A percentile compares a stretch with the other conserved stretches of the same genome.
Conservation (phyloP, 2,113 vertebrate genomes). For the Semnornis frantzii region DNA sequence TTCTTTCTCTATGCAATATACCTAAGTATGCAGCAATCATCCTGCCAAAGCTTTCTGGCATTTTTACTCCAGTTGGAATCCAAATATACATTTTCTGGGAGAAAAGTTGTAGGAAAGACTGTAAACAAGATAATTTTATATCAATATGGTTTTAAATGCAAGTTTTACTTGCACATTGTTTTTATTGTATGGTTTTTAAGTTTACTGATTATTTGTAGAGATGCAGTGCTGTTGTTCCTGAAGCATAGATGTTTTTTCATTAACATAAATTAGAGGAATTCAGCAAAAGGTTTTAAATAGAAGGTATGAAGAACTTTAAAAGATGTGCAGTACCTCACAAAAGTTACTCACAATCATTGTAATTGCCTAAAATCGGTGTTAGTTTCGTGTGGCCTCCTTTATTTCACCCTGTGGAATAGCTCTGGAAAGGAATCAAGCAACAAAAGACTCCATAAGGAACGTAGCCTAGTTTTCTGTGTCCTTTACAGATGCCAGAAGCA, state of each 20-base stretch:
- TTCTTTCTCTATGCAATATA: conserved; percentile 69
- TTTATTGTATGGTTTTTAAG: conserved; percentile 45
- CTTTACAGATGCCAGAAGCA: not conserved
- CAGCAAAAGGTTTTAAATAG: conserved; percentile 10
- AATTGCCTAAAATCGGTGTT: not conserved
- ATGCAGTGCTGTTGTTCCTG: conserved; percentile 38
- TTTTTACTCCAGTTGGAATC: conserved; percentile 68
- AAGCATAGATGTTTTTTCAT: conserved; percentile 22
- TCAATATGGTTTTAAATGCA: conserved; percentile 53
- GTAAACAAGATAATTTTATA: conserved; percentile 77
- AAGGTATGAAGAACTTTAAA: not conserved
- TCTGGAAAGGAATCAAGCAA: conserved; percentile 6
- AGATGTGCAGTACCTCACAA: not conserved
- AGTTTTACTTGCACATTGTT: conserved; percentile 46
- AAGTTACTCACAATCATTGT: not conserved
- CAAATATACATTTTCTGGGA: conserved; percentile 78
- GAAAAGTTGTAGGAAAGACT: conserved; percentile 72
- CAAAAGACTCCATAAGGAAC: not conserved
- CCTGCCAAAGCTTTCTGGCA: conserved; percentile 78
- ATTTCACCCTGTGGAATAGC: not conserved
- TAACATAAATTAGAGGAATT: not conserved
- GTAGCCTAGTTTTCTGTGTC: not conserved
- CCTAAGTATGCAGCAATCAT: conserved; percentile 64
- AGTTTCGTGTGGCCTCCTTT: not conserved
- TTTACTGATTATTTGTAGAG: conserved; percentile 35